A percentile compares a stretch with the other conserved stretches of the same genome.
These are phyloP conservation scores for Drosophila pegasa DNA, from an alignment of 2,888 invertebrate genomes.

Conservation along the genomic window DNA sequence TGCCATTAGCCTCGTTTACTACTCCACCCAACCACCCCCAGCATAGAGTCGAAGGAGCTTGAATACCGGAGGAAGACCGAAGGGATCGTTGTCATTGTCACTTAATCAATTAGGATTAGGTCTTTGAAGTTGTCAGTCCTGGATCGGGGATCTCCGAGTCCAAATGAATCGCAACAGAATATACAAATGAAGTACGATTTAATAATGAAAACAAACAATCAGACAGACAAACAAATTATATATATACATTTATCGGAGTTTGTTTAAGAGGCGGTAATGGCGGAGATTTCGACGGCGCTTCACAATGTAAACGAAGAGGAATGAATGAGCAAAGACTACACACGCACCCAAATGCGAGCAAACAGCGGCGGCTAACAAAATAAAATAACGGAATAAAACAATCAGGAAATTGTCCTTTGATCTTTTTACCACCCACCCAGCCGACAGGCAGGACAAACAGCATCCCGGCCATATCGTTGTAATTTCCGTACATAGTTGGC, in stretches of 20 bases:
- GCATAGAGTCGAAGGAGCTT: not conserved
- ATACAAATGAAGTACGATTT: slow-evolving; percentile 62
- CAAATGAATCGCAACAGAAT: slow-evolving; percentile 45
- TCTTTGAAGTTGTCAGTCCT: slow-evolving; percentile 35
- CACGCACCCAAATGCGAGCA: slow-evolving; percentile 43
- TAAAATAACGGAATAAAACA: slow-evolving; percentile 78
- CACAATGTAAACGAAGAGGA: slow-evolving; percentile 59
- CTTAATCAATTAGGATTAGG: slow-evolving; percentile 56
- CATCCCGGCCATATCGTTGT: slow-evolving; percentile 41
- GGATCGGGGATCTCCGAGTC: slow-evolving; percentile 5
- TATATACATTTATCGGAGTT: too few relatives aligned
- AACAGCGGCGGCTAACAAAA: slow-evolving; percentile 64
- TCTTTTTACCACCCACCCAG: slow-evolving; percentile 53
- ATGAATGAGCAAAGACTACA: slow-evolving; percentile 68
- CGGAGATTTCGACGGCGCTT: slow-evolving; percentile 17
- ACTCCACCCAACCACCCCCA: not conserved
- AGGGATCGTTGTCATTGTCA: slow-evolving; percentile 20
- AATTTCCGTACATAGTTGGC: slow-evolving; percentile 38
- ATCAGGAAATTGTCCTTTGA: slow-evolving; percentile 80
- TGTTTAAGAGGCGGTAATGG: slow-evolving; percentile 2
- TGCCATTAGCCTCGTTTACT: not conserved
- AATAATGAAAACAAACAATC: slow-evolving; percentile 67
- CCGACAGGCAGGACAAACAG: slow-evolving; percentile 22
- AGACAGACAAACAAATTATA: slow-evolving; percentile 52
- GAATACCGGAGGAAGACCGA: not conserved